Base-by-base conservation (phyloP, 2,797 vertebrate genomes). In the Dendrocincla tyrannina region DNA sequence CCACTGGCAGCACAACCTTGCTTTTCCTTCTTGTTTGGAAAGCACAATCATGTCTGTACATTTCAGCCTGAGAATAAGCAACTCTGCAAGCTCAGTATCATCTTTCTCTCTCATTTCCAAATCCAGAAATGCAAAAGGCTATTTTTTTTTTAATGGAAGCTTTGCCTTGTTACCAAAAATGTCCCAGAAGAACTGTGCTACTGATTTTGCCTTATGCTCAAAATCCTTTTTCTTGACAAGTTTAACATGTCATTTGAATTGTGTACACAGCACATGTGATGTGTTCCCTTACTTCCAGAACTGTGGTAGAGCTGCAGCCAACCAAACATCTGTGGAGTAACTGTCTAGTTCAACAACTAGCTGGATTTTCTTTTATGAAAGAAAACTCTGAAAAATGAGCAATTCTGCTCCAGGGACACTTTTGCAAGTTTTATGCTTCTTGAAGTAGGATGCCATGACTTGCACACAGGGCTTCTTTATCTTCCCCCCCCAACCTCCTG, bases 151-250 rank as follows among this genome's bases (percentile, higher is more conserved):
- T 30, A 7, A 74, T 39, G 27, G 55, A 78, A 88, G 11, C 42
- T 76, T 82, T 62, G 55, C 52, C 64, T 84, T 37, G 35, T 84
- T 78, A 63, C 62, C 56, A 78, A 67, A 93, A 82, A 49, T 2
- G 5, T 66, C 77, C 66, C 66, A 64, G n/a, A 88, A 87, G 19
- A 70, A 42, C 5, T 50, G 73, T 80, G 92, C 93, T 35, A 50
- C 55, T 67, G 42, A n/a, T 86, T 67, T 84, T 88, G 84, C 74
- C 84, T 95, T 90, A 74, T 69, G 86, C 44, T 95, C 68, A 88
- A 92, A 90, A 81, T 28, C 10, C 11, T 55, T 89, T 88, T 59
- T n/a, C 74, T 75, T 88, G 47, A 92, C 78, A 89, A 88, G 66
- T 74, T 59, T 63, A 94, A 89, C 41, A 66, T 42, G 49, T 28